These are phyloP conservation scores for Capitulum mitella DNA, from an alignment of 2,888 invertebrate genomes.

Conservation along the genomic window DNA sequence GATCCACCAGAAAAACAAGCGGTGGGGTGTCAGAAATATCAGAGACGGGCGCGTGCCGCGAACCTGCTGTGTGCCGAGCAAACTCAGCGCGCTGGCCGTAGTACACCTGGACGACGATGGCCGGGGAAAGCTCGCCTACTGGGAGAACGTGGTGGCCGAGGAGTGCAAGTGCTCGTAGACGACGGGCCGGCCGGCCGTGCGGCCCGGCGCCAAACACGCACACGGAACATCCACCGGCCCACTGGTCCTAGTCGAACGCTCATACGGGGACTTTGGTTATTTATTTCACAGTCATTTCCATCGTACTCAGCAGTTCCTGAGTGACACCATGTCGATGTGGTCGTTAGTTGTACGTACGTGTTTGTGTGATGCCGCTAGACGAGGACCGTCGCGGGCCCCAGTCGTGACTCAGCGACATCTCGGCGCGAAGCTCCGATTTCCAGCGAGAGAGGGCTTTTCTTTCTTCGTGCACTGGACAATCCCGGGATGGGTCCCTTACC, in stretches of 20 bases:
- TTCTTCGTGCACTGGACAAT: neutral
- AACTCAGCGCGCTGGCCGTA: constrained; percentile 57
- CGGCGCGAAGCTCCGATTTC: neutral
- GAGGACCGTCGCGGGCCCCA: neutral
- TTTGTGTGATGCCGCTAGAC: neutral
- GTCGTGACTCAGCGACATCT: neutral
- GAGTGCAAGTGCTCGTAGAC: constrained; percentile 63
- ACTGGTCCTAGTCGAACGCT: neutral
- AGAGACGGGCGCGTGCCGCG: constrained; percentile 44
- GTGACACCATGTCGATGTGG: neutral
- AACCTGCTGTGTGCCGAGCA: constrained; percentile 63
- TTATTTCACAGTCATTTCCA: constrained; percentile 26
- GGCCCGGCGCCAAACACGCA: neutral
- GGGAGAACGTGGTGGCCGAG: constrained; percentile 62
- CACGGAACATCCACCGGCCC: neutral
- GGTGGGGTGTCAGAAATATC: neutral
- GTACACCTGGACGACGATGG: constrained; percentile 58
- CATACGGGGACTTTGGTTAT: constrained; percentile 19
- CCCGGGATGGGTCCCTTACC: neutral
- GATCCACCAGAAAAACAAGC: constrained; percentile 52
- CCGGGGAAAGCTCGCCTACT: constrained; percentile 57
- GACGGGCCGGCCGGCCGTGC: neutral
- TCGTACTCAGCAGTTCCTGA: constrained; percentile 4
- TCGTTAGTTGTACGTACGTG: neutral
- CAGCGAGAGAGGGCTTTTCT: neutral